Evolutionary conservation across 2,113 vertebrate genomes (phyloP), one percentile per base, ranked within the genome.

Genomic region (Pterocles orientalis): DNA sequence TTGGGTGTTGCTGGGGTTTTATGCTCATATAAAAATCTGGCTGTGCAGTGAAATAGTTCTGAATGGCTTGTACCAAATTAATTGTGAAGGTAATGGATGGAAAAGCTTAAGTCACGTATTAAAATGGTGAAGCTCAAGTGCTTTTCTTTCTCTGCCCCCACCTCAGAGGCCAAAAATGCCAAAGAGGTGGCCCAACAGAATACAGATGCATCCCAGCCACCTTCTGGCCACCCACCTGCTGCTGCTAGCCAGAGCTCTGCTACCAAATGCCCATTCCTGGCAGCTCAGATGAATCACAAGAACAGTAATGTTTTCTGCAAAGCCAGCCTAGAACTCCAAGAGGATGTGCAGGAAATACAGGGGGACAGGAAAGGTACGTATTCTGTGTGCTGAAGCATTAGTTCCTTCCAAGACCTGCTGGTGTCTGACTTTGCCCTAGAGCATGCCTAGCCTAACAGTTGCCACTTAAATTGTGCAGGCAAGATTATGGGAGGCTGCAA

Each of bases 221-320:
- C 98, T 4, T 23, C 93, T 53, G 98, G 98, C 64, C 99, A 99
- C 89, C 97, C 97, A 3, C 92, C 97, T 25, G 78, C 98, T 29
- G 48, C 88, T 20, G 1, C 80, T 14, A 97, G 97, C 79, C 99
- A 99, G 79, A 86, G 85, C 3, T 79, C 96, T 7, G 97, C 98
- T 14, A 99, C 98, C 61, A 99, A 99, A 65, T 99, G 99, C 96
- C 99, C 99, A 0, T 99, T 99, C 94, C 98, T 99, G 95, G 99
- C 99, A 14, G 99, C 99, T 53, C 98, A 99, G 97, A 99, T 99
- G 99, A 98, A 96, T 56, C 99, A 99, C 95, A 97, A 97, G 75
- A 98, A 98, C 94, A 99, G 99, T 96, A 98, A 85, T 1, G 99
- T 99, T 70, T 98, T 99, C 93, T 97, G 99, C 33, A 98, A 99